Percentiles rank a stretch among this genome's conserved stretches.
Conservation (phyloP, 2,888 invertebrate genomes). For the Apomyelois bistriatella region DNA sequence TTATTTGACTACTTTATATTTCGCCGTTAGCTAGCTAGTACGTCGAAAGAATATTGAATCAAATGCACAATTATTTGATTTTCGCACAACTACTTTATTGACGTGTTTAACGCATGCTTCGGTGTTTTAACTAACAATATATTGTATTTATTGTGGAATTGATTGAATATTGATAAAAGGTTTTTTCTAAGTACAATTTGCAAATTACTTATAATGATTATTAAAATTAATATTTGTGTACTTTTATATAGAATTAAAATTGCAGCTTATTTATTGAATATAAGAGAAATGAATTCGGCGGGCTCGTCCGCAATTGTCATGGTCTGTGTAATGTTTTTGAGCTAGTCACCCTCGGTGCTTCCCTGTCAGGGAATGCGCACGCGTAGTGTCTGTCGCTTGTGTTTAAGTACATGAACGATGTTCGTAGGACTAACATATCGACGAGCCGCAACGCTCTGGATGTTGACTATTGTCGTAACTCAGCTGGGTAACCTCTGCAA, state of each 20-base stretch:
- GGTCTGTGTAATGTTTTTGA: background rate
- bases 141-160: conserved; percentile 21
- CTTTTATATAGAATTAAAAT: background rate
- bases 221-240: conserved; percentile 10
- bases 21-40: conserved; percentile 31
- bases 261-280: background rate
- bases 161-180: conserved; percentile 20
- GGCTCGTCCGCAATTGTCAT: too few species aligned
- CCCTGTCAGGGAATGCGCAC: background rate
- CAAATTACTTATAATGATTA: conserved; percentile 13
- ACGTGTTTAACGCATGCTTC: conserved; percentile 26
- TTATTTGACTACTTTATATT: conserved; percentile 33
- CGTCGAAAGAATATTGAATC: conserved; percentile 36
- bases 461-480: conserved; percentile 18
- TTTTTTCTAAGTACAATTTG: conserved; percentile 19
- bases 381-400: background rate
- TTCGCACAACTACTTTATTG: conserved; percentile 37
- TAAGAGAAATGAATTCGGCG: background rate
- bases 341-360: conserved; percentile 1
- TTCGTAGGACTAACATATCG: conserved; percentile 11
- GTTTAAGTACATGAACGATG: background rate
- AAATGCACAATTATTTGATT: conserved; percentile 43
- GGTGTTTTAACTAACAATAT: conserved; percentile 20
- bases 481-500: conserved; percentile 23
- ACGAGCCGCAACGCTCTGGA: conserved; percentile 15